Evolutionary conservation across 2,888 invertebrate genomes (phyloP), one percentile per base, ranked within the genome.

Genomic region (Coecobrya sp.): DNA sequence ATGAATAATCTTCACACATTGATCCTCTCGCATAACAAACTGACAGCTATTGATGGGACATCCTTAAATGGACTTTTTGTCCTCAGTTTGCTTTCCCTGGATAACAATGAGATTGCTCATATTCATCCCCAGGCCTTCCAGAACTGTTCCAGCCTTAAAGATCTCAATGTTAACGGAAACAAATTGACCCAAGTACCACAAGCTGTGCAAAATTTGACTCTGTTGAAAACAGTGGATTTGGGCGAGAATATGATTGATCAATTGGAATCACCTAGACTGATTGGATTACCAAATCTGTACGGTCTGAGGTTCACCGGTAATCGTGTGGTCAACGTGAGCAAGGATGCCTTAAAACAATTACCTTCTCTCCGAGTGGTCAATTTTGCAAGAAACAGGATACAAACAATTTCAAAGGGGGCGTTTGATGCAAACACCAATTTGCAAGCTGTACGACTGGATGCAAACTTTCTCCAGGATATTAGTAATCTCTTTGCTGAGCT

Each of bases 1-100:
- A 98, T 98, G 97, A 98, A 98, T 95, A 99, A 99, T 96, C 96
- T 99, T 93, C 98, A 99, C 96, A 98, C 98, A 16, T 96, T 99
- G 94, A 97, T 98, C 92, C 96, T 99, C 94, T 98, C 98, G 2
- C 97, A 97, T 96, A 99, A 99, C 96, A 97, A 97, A 95, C 97
- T 99, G 95, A 97, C 97, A 95, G 97, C 97, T 95, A 96, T 99
- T 94, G 98, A 98, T 95, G 97, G 98, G 1, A 98, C 98, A 95
- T 98, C 98, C 65, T 96, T 99, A 93, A 98, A 98, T 96, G 98
- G 98, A 0, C 96, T 99, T 86, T 98, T 98, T 95, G 98, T 98
- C 52, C 96, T 99, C 93, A 98, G 98, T 93, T 96, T 98, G 93
- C 96, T 99, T 92, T 98, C 98, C 76, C 96, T 98, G 95, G 98